Conservation (phyloP, 2,113 vertebrate genomes). For the Oxyura jamaicensis region DNA sequence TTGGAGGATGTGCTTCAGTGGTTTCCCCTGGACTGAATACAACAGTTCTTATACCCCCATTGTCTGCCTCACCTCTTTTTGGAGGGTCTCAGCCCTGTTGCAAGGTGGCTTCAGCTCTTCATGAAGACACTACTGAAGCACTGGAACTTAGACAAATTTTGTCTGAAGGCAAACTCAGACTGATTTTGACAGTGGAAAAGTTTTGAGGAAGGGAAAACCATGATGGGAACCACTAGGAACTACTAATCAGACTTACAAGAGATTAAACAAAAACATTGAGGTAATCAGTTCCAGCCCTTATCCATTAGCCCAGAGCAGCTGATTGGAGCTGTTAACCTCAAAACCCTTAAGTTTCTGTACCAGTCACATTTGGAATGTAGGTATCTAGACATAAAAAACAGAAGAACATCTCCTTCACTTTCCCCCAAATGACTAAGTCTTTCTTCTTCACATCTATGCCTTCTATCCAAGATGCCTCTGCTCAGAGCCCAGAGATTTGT, state of each 20-base stretch:
- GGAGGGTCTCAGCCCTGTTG: rapidly evolving
- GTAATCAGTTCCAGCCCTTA: neutral
- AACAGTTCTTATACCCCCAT: neutral
- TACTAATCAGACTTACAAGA: neutral
- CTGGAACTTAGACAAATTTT: neutral
- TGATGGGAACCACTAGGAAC: neutral
- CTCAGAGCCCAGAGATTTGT: neutral
- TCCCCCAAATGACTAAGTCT: neutral
- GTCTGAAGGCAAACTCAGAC: neutral
- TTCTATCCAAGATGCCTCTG: neutral
- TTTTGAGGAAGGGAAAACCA: neutral
- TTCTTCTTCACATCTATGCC: neutral
- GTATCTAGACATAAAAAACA: neutral
- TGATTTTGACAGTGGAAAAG: neutral
- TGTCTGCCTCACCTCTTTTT: neutral
- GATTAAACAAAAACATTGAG: neutral
- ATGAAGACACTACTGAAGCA: neutral
- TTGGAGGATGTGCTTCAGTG: neutral
- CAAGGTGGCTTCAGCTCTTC: neutral
- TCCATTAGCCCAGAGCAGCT: neutral
- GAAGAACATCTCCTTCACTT: neutral
- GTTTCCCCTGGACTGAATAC: neutral
- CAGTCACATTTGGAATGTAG: neutral
- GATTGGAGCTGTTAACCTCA: neutral
- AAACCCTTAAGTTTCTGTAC: neutral